phyloP scores from a whole-genome alignment of 2,888 invertebrate species.

The Pomacea canaliculata region DNA sequence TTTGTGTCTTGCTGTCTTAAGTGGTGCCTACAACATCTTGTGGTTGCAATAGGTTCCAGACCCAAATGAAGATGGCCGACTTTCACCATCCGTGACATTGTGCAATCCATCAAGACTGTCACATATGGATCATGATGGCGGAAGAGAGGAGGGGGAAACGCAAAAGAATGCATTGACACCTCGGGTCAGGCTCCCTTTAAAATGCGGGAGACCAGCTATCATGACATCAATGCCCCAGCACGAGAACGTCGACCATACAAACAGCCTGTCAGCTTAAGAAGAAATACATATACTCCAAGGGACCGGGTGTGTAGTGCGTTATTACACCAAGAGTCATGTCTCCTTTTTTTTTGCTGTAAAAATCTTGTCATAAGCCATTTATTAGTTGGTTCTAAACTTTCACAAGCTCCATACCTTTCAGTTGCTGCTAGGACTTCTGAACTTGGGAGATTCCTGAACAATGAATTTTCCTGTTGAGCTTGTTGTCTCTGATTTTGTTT shows the following conservation, averaged over 20 bases:
- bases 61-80: slow-evolving; percentile 36
- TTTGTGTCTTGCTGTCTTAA: no score
- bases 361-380: no score
- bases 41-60: slow-evolving; percentile 24
- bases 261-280: slow-evolving; percentile 26
- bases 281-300: slow-evolving; percentile 27
- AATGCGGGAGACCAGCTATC: slow-evolving; percentile 16
- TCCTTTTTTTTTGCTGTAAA: not conserved
- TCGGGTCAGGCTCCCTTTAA: slow-evolving; percentile 15
- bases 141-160: slow-evolving; percentile 26
- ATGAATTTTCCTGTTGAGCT: no score
- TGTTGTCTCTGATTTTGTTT: no score
- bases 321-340: not conserved
- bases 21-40: not conserved
- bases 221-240: not conserved
- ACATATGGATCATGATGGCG: slow-evolving; percentile 28
- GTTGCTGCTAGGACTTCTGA: no score
- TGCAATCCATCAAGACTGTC: slow-evolving; percentile 39
- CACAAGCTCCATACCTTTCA: no score
- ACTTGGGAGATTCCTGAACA: no score
- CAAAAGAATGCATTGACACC: slow-evolving; percentile 31
- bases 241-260: slow-evolving; percentile 23
- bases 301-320: slow-evolving; percentile 21
- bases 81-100: slow-evolving; percentile 36
- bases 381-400: no score